These are phyloP conservation scores for Poeciliopsis retropinna DNA, from an alignment of 2,113 vertebrate species.

Conservation along the genomic window DNA sequence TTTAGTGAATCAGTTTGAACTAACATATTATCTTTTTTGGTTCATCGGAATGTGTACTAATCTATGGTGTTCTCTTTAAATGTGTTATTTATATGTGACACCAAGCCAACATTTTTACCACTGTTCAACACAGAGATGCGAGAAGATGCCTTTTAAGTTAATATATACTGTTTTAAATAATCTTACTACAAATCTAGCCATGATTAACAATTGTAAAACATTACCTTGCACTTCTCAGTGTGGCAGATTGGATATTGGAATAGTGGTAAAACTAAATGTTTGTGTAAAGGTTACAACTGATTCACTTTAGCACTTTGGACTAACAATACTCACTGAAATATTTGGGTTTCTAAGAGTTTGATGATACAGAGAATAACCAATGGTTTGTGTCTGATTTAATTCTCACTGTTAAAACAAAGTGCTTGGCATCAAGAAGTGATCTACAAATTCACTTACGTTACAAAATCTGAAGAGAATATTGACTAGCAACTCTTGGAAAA, in stretches of 20 bases:
- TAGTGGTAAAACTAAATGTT: neutral
- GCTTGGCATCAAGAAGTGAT: slow-evolving; percentile 18
- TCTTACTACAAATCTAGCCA: neutral
- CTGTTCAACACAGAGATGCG: neutral
- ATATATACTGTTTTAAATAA: neutral
- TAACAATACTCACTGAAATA: slow-evolving; percentile 19
- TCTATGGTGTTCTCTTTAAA: neutral
- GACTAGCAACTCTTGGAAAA: slow-evolving; percentile 11
- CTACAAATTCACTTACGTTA: slow-evolving; percentile 30
- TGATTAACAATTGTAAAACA: neutral
- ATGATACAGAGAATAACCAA: slow-evolving; percentile 33
- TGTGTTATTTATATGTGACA: neutral
- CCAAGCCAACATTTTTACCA: neutral
- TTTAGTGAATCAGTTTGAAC: too few relatives aligned
- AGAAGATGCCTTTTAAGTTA: neutral
- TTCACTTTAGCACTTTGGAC: slow-evolving; percentile 29
- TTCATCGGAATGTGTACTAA: neutral
- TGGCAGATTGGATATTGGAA: neutral
- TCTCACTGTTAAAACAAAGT: slow-evolving; percentile 27
- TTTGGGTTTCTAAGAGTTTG: slow-evolving; percentile 32
- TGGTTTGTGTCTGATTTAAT: neutral
- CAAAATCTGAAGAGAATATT: slow-evolving; percentile 26
- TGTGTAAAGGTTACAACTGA: slow-evolving; percentile 27
- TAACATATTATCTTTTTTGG: too few relatives aligned
- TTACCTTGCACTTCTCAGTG: neutral